phyloP scores from a whole-genome alignment of 2,797 vertebrate species.

The Neosilurus mollespiculum region DNA sequence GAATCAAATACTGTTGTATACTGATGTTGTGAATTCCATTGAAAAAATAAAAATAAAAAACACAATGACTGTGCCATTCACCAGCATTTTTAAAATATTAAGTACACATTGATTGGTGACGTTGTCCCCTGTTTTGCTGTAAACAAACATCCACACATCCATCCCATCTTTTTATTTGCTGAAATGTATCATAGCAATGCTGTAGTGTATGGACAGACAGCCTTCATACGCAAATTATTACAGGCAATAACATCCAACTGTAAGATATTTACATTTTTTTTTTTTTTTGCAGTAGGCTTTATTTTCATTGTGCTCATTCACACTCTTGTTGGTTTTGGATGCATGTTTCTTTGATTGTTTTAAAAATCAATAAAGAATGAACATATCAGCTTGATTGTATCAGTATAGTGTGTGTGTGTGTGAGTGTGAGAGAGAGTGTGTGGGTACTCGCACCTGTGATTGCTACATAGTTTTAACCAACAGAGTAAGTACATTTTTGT shows the following conservation, averaged over 20 bases:
- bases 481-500: too few relatives aligned
- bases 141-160: slow-evolving; percentile 15
- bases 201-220: slow-evolving; percentile 70
- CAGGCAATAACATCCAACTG: slow-evolving; percentile 80
- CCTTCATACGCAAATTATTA: slow-evolving; percentile 67
- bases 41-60: not conserved
- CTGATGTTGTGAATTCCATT: slow-evolving; percentile 21
- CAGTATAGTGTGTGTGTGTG: not conserved
- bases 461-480: too few relatives aligned
- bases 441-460: not conserved
- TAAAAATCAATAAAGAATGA: slow-evolving; percentile 89
- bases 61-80: slow-evolving; percentile 2
- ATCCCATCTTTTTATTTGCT: slow-evolving; percentile 56
- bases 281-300: slow-evolving; percentile 45
- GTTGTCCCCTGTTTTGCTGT: not conserved
- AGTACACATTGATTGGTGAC: not conserved
- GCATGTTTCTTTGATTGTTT: slow-evolving; percentile 89
- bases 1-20: slow-evolving; percentile 13
- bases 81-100: slow-evolving; percentile 48
- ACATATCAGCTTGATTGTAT: slow-evolving; percentile 68
- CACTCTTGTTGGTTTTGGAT: slow-evolving; percentile 77
- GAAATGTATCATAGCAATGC: slow-evolving; percentile 57
- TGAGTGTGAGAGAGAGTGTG: not conserved
- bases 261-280: slow-evolving; percentile 70
- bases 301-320: slow-evolving; percentile 62